Evolutionary conservation across 2,797 vertebrate genomes (phyloP).

Genomic region (Macropus fuliginosus): DNA sequence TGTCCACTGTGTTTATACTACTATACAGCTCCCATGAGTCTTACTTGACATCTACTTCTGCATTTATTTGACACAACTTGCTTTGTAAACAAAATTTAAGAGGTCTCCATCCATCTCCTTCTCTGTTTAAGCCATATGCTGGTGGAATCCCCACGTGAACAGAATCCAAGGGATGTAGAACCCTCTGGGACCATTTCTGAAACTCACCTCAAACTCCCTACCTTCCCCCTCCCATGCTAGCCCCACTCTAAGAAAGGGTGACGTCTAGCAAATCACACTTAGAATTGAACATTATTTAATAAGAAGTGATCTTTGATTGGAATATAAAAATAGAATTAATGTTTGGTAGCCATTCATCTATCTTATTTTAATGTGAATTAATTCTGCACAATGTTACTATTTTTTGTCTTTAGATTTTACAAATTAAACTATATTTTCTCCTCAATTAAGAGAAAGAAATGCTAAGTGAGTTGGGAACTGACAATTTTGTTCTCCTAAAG

Average conservation of each 20-base stretch:
- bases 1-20: not conserved
- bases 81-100: not conserved
- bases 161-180: not conserved
- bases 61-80: not conserved
- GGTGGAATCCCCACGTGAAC: not conserved
- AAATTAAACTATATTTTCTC: conserved; percentile 56
- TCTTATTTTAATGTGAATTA: not conserved
- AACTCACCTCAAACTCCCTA: not conserved
- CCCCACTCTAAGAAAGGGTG: not conserved
- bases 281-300: not conserved
- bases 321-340: not conserved
- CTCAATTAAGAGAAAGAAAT: conserved; percentile 70
- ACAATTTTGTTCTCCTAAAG: conserved; percentile 41
- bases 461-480: conserved; percentile 64
- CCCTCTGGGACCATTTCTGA: not conserved
- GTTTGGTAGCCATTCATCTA: not conserved
- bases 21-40: not conserved
- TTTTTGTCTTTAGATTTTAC: conserved; percentile 66
- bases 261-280: not conserved
- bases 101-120: not conserved
- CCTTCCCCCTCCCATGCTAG: not conserved
- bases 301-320: not conserved
- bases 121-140: not conserved
- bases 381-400: not conserved
- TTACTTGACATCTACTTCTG: not conserved